phyloP scores from a whole-genome alignment of 2,113 vertebrate genomes.

The Lycaon pictus region DNA sequence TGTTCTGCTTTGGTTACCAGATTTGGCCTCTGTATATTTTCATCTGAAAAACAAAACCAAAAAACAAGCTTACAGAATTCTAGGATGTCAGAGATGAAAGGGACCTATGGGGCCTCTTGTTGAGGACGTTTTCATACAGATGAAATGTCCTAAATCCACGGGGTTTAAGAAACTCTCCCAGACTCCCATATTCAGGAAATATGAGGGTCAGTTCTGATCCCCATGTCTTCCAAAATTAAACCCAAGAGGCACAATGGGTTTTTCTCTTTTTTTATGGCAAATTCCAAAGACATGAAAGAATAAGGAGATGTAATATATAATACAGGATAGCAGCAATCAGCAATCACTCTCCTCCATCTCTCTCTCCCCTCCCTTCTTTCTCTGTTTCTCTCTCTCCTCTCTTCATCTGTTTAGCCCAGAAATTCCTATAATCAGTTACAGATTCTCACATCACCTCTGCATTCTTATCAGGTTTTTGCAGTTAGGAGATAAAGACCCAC shows the following conservation, averaged over 20 bases:
- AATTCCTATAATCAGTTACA: neutral
- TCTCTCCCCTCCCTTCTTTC: too few species aligned
- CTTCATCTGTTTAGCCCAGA: neutral
- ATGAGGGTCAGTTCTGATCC: neutral
- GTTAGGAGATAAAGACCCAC: constrained; percentile 26
- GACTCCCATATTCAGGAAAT: neutral
- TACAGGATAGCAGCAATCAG: neutral
- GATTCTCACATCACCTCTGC: neutral
- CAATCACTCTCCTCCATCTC: neutral
- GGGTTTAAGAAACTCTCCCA: neutral
- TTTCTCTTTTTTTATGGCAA: neutral
- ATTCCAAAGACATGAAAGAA: neutral
- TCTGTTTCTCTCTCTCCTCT: neutral
- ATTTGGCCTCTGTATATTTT: neutral
- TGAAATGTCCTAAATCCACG: neutral
- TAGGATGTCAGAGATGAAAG: neutral
- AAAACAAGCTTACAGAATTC: neutral
- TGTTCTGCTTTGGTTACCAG: neutral
- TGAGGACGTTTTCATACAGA: neutral
- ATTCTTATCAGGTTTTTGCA: constrained; percentile 47
- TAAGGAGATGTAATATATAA: neutral
- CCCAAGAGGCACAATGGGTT: neutral
- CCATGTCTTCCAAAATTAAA: neutral
- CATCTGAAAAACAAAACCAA: neutral
- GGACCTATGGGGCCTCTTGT: too few species aligned